Evolutionary conservation across 2,888 invertebrate genomes (phyloP), one percentile per base, ranked within the genome.

Genomic region (Micoletzkya japonica): DNA sequence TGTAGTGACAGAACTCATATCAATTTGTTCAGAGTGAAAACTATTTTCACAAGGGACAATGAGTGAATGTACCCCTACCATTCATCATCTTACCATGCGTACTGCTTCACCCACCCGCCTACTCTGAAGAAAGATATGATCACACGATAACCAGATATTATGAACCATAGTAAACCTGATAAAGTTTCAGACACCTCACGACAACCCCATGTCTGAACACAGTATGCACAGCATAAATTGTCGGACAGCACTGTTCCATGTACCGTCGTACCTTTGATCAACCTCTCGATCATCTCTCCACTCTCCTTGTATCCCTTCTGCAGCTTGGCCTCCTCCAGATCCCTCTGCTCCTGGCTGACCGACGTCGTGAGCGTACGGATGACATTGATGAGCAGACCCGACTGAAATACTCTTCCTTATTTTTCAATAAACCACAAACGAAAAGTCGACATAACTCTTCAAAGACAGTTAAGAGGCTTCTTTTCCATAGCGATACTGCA

Each of bases 301-400:
- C 95, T 94, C 81, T 92, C 91, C 86, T 92, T 92, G 86, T 92
- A 96, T 85, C 95, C 95, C 79, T 92, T 92, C 87, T 97, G 95
- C 63, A 97, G 89, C 85, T 94, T 93, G 0, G 92, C 91, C 84
- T 95, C 94, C 87, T 95, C 95, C 82, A 93, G 91, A 85, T 95
- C 87, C 74, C 87, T 78, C 85, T 96, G 93, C 85, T 94, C 94
- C 86, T 93, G 93, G 4, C 93, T 94, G 86, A 93, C 94, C 34
- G 85, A 85, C 10, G 94, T 92, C 34, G 95, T 95, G 72, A 97
- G 88, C 0, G 95, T 94, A 77, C 95, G 90, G 78, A 97, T 95
- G 59, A 97, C 95, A 71, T 94, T 93, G 91, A 96, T 95, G 79
- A 97, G 80, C 73, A 87, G 85, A 20, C 82, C 82, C 10, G 80